These are phyloP conservation scores for Papilio elwesi DNA, from an alignment of 2,888 invertebrate species.

Conservation along the genomic window DNA sequence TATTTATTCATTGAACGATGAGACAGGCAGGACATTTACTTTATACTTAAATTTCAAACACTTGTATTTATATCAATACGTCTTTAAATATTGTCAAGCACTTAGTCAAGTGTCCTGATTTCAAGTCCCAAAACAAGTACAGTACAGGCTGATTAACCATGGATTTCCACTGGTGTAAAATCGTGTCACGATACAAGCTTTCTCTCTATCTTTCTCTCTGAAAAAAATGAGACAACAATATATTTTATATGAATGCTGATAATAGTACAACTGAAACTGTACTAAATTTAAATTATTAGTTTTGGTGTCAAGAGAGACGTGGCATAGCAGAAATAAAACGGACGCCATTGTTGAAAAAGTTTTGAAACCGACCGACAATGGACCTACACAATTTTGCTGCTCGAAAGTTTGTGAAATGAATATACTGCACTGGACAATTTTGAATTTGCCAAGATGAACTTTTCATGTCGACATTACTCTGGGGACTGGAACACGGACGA, in stretches of 20 bases:
- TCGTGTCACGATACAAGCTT: no score
- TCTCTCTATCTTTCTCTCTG: no score
- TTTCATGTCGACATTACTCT: background rate
- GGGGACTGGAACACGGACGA: background rate
- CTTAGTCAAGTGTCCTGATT: no score
- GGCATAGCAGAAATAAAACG: background rate
- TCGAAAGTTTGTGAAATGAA: slow-evolving; percentile 32
- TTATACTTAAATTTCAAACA: background rate
- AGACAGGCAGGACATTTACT: background rate
- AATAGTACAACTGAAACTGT: no score
- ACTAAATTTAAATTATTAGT: background rate
- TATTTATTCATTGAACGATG: background rate
- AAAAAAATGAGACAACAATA: no score
- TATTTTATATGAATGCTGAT: no score
- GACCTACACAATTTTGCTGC: slow-evolving; percentile 24
- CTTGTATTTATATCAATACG: background rate
- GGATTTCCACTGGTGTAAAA: no score
- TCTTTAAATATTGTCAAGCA: no score
- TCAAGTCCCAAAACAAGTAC: no score
- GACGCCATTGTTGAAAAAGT: slow-evolving; percentile 21
- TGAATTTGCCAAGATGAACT: slow-evolving; percentile 9
- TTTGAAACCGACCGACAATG: slow-evolving; percentile 19
- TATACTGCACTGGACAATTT: slow-evolving; percentile 21
- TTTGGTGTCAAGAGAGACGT: background rate
- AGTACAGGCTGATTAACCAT: no score